phyloP scores from a whole-genome alignment of 1,140 invertebrate genomes.

The Carposina sasakii region DNA sequence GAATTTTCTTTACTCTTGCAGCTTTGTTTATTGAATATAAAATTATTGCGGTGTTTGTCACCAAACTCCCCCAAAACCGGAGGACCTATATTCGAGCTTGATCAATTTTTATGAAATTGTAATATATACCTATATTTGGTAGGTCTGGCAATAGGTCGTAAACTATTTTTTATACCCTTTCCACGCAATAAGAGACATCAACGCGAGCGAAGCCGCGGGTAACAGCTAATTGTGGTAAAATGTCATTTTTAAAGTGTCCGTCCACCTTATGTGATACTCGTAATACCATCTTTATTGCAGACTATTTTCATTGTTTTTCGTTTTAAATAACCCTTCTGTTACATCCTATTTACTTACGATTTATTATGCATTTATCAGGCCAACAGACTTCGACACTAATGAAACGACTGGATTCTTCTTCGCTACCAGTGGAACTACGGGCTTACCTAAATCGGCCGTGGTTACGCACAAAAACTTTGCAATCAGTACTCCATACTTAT shows the following conservation, averaged over 20 bases:
- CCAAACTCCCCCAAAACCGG: too few relatives aligned
- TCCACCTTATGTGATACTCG: neutral
- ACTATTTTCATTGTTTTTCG: neutral
- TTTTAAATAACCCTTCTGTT: neutral
- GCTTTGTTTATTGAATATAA: too few relatives aligned
- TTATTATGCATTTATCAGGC: conserved; percentile 25
- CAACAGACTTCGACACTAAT: conserved; percentile 42
- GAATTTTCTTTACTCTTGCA: too few relatives aligned
- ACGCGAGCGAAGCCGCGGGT: too few relatives aligned
- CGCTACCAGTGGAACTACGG: conserved; percentile 55
- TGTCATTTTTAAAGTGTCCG: neutral
- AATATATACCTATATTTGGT: too few relatives aligned
- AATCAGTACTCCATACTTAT: conserved; percentile 33
- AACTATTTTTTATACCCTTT: too few relatives aligned
- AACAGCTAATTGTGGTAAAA: neutral
- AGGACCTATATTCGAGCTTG: too few relatives aligned
- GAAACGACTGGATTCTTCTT: conserved; percentile 36
- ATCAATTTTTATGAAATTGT: too few relatives aligned
- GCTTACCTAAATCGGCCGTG: conserved; percentile 48
- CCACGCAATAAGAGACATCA: too few relatives aligned
- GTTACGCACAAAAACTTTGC: conserved; percentile 47
- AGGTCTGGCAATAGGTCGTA: too few relatives aligned
- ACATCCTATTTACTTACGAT: neutral
- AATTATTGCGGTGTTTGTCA: too few relatives aligned
- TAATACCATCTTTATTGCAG: neutral